phyloP scores from a whole-genome alignment of 1,140 invertebrate species.

The Prorops nasuta region DNA sequence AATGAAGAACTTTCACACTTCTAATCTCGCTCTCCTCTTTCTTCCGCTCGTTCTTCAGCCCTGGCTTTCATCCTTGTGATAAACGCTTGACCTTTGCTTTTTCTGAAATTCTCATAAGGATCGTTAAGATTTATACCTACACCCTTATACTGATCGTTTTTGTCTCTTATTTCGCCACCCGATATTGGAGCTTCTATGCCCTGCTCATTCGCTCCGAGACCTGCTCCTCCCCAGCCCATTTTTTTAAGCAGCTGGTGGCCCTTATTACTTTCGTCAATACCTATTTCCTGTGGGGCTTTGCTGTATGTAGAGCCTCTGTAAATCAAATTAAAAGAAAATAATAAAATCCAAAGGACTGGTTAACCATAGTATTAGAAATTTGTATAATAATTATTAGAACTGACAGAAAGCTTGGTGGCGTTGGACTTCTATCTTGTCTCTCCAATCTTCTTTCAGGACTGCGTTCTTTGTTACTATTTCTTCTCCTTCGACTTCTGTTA shows the following conservation, averaged over 20 bases:
- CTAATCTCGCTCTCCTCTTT: conserved; percentile 52
- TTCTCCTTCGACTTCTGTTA: conserved; percentile 44
- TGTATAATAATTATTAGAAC: conserved; percentile 26
- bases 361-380: conserved; percentile 8
- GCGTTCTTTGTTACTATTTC: conserved; percentile 50
- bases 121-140: conserved; percentile 88
- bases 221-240: conserved; percentile 93
- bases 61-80: conserved; percentile 93
- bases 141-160: conserved; percentile 88
- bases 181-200: conserved; percentile 93
- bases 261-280: conserved; percentile 84
- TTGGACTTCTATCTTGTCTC: conserved; percentile 66
- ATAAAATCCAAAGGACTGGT: not conserved
- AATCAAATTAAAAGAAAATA: conserved; percentile 5
- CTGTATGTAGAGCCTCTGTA: conserved; percentile 53
- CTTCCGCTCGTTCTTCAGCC: conserved; percentile 75
- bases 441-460: conserved; percentile 48
- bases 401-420: conserved; percentile 79
- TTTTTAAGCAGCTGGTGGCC: conserved; percentile 93
- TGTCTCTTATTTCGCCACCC: conserved; percentile 87
- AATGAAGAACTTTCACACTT: too few relatives aligned
- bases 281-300: conserved; percentile 58
- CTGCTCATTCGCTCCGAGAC: conserved; percentile 88
- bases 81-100: conserved; percentile 94
- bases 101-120: conserved; percentile 95